Percentiles rank a stretch among this genome's conserved stretches.
Conservation (phyloP, 53 echinoderm and acorn worm genomes). For the Paracentrotus lividus region DNA sequence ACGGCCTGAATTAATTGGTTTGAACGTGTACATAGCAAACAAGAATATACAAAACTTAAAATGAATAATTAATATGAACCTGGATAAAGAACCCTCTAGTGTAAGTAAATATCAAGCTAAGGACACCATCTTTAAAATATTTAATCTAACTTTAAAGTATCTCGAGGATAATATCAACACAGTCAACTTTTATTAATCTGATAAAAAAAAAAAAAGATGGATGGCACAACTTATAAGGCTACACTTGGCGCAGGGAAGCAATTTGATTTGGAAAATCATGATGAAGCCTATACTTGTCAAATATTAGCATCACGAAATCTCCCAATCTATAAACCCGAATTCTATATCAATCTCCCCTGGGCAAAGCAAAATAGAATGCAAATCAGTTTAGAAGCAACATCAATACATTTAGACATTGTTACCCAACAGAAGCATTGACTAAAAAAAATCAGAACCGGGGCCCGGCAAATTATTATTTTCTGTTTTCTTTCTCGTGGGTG, state of each 20-base stretch:
- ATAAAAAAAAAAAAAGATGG: background rate
- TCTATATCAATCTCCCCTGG: constrained; percentile 29
- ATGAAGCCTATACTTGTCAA: constrained; percentile 1
- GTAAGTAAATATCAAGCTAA: too few species aligned
- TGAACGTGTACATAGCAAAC: too few species aligned
- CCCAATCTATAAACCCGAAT: background rate
- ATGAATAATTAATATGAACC: too few species aligned
- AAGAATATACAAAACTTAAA: too few species aligned
- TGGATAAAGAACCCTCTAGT: too few species aligned
- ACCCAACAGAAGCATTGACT: background rate
- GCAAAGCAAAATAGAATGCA: constrained; percentile 28
- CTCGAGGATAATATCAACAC: too few species aligned
- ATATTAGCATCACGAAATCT: constrained; percentile 21
- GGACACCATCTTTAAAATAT: too few species aligned
- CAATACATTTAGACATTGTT: background rate
- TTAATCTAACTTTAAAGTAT: too few species aligned
- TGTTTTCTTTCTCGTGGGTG: background rate
- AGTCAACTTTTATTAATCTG: background rate
- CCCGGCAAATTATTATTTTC: constrained; percentile 27
- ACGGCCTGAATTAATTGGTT: too few species aligned
- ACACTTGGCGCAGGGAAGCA: background rate
- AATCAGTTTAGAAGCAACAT: constrained; percentile 39
- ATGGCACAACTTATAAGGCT: background rate
- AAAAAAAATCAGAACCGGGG: constrained; percentile 20
- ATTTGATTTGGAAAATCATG: constrained; percentile 16